A percentile compares a stretch with the other conserved stretches of the same genome.
phyloP scores from a whole-genome alignment of 2,113 vertebrate genomes.

The Bungarus multicinctus region DNA sequence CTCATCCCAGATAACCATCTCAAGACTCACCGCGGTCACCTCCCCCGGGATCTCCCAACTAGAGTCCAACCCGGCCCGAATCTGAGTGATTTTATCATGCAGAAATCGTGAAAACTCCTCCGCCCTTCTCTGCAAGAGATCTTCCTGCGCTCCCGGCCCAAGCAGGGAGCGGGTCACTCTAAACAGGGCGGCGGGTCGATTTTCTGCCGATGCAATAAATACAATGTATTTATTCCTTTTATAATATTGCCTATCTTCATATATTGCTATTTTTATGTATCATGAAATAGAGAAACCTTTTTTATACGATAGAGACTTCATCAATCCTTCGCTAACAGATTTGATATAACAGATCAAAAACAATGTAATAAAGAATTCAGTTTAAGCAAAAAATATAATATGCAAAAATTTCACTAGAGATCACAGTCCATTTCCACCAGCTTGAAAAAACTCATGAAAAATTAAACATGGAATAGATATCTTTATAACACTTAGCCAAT shows the following conservation, averaged over 20 bases:
- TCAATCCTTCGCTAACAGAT: constrained; percentile 41
- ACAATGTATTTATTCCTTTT: constrained; percentile 62
- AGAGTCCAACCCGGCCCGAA: too few relatives aligned
- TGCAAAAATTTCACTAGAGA: constrained; percentile 43
- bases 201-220: too few relatives aligned
- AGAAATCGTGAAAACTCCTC: too few relatives aligned
- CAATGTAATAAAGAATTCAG: constrained; percentile 37
- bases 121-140: too few relatives aligned
- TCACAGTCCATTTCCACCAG: constrained; percentile 5
- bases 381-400: constrained; percentile 45
- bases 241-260: constrained; percentile 57
- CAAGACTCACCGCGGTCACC: too few relatives aligned
- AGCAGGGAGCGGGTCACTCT: too few relatives aligned
- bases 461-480: constrained; percentile 26
- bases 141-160: too few relatives aligned
- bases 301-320: constrained; percentile 35
- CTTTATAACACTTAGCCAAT: constrained; percentile 17
- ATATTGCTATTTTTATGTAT: constrained; percentile 55
- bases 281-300: constrained; percentile 38
- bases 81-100: too few relatives aligned
- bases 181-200: too few relatives aligned
- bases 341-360: constrained; percentile 45
- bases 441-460: constrained; percentile 4
- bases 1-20: too few relatives aligned
- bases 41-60: too few relatives aligned